Evolutionary conservation across 2,113 vertebrate species (phyloP).

Genomic region (Terrapene triunguis): DNA sequence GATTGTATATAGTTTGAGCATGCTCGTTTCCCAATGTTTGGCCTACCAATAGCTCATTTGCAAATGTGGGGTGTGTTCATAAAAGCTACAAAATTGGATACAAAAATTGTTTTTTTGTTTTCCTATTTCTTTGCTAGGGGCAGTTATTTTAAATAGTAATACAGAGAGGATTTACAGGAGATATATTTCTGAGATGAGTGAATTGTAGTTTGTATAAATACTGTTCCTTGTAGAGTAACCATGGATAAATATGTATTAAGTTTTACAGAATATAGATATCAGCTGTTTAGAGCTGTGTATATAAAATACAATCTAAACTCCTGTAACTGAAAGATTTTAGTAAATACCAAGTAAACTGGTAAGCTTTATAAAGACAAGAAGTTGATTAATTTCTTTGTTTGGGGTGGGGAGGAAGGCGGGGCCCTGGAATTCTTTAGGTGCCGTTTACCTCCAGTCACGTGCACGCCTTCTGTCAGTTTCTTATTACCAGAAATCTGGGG

Average conservation of each 20-base stretch:
- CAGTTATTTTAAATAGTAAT: neutral
- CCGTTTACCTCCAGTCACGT: conserved; percentile 29
- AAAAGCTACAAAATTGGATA: neutral
- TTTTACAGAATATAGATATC: neutral
- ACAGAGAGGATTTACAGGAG: neutral
- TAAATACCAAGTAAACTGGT: neutral
- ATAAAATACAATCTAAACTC: neutral
- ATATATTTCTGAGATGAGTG: neutral
- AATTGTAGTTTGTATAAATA: neutral
- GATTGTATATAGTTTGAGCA: neutral
- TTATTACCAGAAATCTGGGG: neutral
- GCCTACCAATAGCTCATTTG: neutral
- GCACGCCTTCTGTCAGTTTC: neutral
- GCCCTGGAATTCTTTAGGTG: neutral
- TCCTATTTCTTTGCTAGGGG: neutral
- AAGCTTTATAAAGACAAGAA: neutral
- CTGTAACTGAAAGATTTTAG: conserved; percentile 6
- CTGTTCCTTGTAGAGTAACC: neutral
- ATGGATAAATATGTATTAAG: neutral
- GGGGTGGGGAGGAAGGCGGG: neutral
- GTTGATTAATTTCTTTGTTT: neutral
- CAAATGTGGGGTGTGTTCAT: rapidly evolving
- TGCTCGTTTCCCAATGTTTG: neutral
- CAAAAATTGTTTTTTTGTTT: neutral
- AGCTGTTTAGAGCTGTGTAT: rapidly evolving